Percentiles rank a stretch among this genome's conserved stretches.
These are phyloP conservation scores for Coccyzus lansbergi DNA, from an alignment of 2,797 vertebrate species.

Conservation along the genomic window DNA sequence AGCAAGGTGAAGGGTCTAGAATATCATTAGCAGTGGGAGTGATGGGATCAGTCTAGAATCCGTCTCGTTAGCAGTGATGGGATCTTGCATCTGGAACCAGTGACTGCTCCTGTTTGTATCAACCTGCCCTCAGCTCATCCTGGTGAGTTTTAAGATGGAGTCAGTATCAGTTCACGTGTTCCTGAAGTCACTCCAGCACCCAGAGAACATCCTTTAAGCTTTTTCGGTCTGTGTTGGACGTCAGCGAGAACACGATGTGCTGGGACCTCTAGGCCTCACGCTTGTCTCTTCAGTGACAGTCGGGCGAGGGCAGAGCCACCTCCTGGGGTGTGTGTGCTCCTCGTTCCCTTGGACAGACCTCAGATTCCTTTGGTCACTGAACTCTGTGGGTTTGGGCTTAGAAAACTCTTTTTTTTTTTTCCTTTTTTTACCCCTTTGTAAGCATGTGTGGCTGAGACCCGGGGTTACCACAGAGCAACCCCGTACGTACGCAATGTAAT, in stretches of 20 bases:
- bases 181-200: background rate
- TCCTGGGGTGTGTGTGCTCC: background rate
- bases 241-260: background rate
- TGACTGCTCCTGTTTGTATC: background rate
- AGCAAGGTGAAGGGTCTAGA: no score
- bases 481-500: background rate
- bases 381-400: background rate
- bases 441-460: slow-evolving; percentile 40
- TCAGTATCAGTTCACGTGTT: background rate
- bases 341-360: background rate
- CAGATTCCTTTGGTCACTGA: background rate
- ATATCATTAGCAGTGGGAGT: no score
- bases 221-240: background rate
- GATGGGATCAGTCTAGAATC: no score
- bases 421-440: slow-evolving; percentile 25
- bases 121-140: background rate
- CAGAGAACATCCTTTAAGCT: background rate
- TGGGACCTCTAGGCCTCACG: background rate
- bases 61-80: background rate
- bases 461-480: slow-evolving; percentile 1
- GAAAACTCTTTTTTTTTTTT: background rate
- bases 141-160: background rate
- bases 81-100: background rate
- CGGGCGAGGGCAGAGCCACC: background rate
- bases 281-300: background rate